Evolutionary conservation across 2,888 invertebrate genomes (phyloP), one percentile per base, ranked within the genome.

Genomic region (Syrphus vitripennis): DNA sequence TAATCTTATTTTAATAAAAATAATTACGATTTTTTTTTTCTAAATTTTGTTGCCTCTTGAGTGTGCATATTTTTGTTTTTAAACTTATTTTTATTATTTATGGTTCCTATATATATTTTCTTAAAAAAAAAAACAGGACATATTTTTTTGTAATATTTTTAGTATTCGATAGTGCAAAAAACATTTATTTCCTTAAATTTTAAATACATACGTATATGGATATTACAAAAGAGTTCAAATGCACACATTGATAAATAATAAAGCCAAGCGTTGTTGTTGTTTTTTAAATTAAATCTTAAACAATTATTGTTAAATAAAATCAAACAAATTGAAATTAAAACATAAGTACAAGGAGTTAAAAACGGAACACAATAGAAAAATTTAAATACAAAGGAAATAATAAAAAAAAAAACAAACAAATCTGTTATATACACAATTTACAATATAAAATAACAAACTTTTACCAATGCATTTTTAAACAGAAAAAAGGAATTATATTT

Each of bases 341-440:
- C 79, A 26, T 59, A 67, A 72, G 29, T 50, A 80, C 79, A 76
- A 74, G 34, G 45, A 78, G 37, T 55, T 76, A 57, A 65, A 79
- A 76, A 84, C 63, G 42, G 16, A 79, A 84, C 80, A 76, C 79
- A 31, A 74, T 74, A n/a, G 40, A 55, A 12, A 69, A 48, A 31
- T 45, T 78, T 67, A 83, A 48, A 31, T 61, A 83, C 42, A 70
- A 55, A 63, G n/a, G 26, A 53, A 37, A 55, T n/a, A 81, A 14
- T 57, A 69, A 70, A 16, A 71, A 74, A 50, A 61, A 24, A 37
- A 75, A 74, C 9, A 37, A 26, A 40, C 34, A 78, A 40, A 63
- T 16, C 1, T 59, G 61, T 74, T 86, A 82, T 86, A 40, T 86
- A 86, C 86, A 86, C 69, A 78, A 82, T 82, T 72, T 86, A 84